Conservation (phyloP, 2,797 vertebrate species). For the Acanthurus leucopareius region DNA sequence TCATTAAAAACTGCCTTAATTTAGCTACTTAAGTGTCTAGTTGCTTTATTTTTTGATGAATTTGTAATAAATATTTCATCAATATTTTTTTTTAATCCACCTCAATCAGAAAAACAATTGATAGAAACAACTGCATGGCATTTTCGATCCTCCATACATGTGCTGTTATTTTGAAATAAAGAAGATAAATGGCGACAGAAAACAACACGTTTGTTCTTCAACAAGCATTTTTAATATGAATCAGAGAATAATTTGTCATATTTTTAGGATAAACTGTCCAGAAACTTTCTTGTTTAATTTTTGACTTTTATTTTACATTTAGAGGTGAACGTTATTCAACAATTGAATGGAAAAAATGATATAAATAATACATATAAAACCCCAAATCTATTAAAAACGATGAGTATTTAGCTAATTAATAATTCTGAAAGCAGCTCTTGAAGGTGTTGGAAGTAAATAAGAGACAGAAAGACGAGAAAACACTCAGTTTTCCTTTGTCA, state of each 20-base stretch:
- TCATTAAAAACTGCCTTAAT: too few relatives aligned
- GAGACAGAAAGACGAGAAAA: background rate
- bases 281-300: background rate
- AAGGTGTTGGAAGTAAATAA: background rate
- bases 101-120: background rate
- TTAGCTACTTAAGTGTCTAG: too few relatives aligned
- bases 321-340: too few relatives aligned
- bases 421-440: background rate
- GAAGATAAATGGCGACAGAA: too few relatives aligned
- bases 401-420: background rate
- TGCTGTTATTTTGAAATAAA: background rate
- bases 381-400: background rate
- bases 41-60: background rate
- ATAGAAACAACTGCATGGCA: background rate
- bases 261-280: too few relatives aligned
- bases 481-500: conserved; percentile 1
- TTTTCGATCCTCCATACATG: background rate
- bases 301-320: too few relatives aligned
- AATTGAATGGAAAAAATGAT: too few relatives aligned
- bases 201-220: too few relatives aligned
- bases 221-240: background rate
- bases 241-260: background rate
- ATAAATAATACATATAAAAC: too few relatives aligned
- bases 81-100: background rate
- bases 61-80: too few relatives aligned